Percentiles rank a stretch among this genome's conserved stretches.
These are phyloP conservation scores for Dioctria linearis DNA, from an alignment of 2,888 invertebrate species.

Conservation along the genomic window DNA sequence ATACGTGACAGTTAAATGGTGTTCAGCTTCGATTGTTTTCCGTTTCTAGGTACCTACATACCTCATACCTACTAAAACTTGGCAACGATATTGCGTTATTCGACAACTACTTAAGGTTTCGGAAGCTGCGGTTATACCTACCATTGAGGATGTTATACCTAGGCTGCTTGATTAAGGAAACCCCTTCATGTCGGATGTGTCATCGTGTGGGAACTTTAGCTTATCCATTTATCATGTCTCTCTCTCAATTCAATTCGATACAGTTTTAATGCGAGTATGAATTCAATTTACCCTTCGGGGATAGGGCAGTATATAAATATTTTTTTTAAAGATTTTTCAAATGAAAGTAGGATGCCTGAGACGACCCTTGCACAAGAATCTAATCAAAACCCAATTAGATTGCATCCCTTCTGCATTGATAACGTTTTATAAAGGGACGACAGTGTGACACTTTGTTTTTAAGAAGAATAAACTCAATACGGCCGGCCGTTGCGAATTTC, in stretches of 20 bases:
- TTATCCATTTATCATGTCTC: conserved; percentile 39
- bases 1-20: conserved; percentile 42
- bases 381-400: conserved; percentile 48
- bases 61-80: neutral
- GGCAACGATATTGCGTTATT: neutral
- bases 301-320: conserved; percentile 2
- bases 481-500: conserved; percentile 22
- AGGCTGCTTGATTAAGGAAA: neutral
- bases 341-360: neutral
- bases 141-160: conserved; percentile 9
- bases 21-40: conserved; percentile 51
- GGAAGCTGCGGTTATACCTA: conserved; percentile 41
- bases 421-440: neutral
- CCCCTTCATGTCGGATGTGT: conserved; percentile 40
- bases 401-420: neutral
- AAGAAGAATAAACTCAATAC: neutral
- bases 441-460: conserved; percentile 45
- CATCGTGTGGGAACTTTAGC: conserved; percentile 38
- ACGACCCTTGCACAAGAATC: conserved; percentile 8
- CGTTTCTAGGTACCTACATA: neutral
- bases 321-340: conserved; percentile 16
- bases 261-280: conserved; percentile 37
- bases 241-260: conserved; percentile 55
- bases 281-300: conserved; percentile 17
- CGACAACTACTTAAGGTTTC: conserved; percentile 48